Percentiles rank a stretch among this genome's conserved stretches.
phyloP scores from a whole-genome alignment of 2,797 vertebrate species.

The Orientallactaga sibirica region DNA sequence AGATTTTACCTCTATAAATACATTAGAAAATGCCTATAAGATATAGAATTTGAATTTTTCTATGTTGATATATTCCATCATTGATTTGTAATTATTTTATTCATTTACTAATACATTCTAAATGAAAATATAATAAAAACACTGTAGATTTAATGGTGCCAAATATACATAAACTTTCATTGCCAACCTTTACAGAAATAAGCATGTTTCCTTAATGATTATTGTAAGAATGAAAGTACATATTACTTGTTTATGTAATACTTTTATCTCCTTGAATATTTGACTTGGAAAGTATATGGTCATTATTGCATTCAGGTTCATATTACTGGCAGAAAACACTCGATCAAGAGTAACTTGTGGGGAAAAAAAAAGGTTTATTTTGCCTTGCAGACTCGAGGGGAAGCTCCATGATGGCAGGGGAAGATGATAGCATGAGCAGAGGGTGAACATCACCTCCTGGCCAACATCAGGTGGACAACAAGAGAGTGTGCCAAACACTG shows the following conservation, averaged over 20 bases:
- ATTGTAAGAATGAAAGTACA: no score
- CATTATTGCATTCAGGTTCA: no score
- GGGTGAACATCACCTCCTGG: no score
- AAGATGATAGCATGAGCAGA: no score
- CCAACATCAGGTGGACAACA: no score
- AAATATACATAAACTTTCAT: not conserved
- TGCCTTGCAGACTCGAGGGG: no score
- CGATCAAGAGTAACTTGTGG: no score
- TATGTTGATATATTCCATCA: not conserved
- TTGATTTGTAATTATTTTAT: not conserved
- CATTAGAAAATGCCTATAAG: not conserved
- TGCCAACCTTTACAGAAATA: not conserved
- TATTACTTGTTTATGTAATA: no score
- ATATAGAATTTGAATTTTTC: not conserved
- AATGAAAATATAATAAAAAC: not conserved
- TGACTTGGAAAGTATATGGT: not conserved
- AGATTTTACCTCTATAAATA: not conserved
- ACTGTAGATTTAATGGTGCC: constrained; percentile 3
- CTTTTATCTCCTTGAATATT: not conserved
- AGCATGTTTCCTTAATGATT: not conserved
- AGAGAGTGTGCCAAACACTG: no score
- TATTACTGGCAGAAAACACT: no score
- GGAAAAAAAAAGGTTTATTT: no score
- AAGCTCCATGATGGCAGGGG: no score
- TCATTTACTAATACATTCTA: not conserved